Evolutionary conservation across 2,797 vertebrate species (phyloP), one percentile per base, ranked within the genome.

Genomic region (Coregonus ussuriensis): DNA sequence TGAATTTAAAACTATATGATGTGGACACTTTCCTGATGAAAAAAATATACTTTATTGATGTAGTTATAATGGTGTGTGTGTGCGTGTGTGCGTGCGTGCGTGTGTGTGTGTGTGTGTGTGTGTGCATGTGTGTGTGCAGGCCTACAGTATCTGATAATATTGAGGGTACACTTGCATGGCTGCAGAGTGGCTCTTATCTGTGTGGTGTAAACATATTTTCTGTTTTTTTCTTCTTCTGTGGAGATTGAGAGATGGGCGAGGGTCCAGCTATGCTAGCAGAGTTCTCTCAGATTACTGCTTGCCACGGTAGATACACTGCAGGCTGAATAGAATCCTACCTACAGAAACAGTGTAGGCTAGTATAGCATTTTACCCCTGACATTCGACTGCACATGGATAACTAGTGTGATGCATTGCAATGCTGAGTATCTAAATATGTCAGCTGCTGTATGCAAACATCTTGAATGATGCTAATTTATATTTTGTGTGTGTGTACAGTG

Each of bases 181-280:
- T 83, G 88, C 74, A n/a, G 74, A 79, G 78, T 4, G 71, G 86
- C 87, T 89, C 82, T 92, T 91, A 92, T 93, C 88, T 66, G 76
- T 25, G 18, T 0, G 82, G 33, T 85, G 81, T 89, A 88, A 91
- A 91, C 89, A 89, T 86, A 89, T 88, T 91, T 86, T 86, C 88
- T 83, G 81, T 88, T 90, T 88, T 87, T 15, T 31, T 74, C 72
- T 83, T n/a, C 0, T 73, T 87, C 69, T 37, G 82, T 51, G 83
- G 67, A 4, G 89, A 90, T 91, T 85, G 85, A 89, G 82, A 85
- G 86, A 90, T 81, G 83, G 90, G 85, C 79, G 72, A 51, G 62
- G 21, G 83, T 85, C 86, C 85, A 87, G 86, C 77, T 21, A 76
- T 1, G 79, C 78, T 74, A 75, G 71, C 47, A 29, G 65, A 25